A percentile compares a stretch with the other conserved stretches of the same genome.
phyloP scores from a whole-genome alignment of 2,888 invertebrate species.

The Furcula furcula region DNA sequence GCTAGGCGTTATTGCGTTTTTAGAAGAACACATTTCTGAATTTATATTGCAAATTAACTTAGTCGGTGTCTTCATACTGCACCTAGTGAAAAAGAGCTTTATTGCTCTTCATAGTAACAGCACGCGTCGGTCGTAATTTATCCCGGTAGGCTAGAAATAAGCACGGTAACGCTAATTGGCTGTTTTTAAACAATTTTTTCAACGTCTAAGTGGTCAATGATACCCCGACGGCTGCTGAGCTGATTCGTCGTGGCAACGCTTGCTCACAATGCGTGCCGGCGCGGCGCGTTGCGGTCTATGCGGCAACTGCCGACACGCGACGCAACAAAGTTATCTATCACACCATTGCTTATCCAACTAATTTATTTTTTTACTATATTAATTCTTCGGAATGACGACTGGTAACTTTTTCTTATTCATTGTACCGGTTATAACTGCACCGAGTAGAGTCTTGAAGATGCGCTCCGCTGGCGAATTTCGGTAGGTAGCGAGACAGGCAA shows the following conservation, averaged over 20 bases:
- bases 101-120: constrained; percentile 49
- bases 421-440: constrained; percentile 27
- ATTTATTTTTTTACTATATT: constrained; percentile 4
- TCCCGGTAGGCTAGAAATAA: constrained; percentile 44
- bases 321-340: constrained; percentile 27
- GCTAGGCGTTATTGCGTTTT: constrained; percentile 39
- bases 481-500: constrained; percentile 64
- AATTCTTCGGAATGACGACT: constrained; percentile 5
- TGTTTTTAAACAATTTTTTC: constrained; percentile 52
- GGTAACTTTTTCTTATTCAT: constrained; percentile 13
- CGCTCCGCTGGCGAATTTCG: constrained; percentile 69
- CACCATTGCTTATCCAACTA: constrained; percentile 26
- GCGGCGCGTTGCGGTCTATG: constrained; percentile 21
- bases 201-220: constrained; percentile 47
- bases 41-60: constrained; percentile 66
- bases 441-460: constrained; percentile 47
- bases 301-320: constrained; percentile 38
- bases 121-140: constrained; percentile 43
- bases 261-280: constrained; percentile 59
- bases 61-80: constrained; percentile 44
- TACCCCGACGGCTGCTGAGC: constrained; percentile 44
- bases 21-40: constrained; percentile 57
- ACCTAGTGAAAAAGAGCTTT: constrained; percentile 36
- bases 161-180: constrained; percentile 58
- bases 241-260: constrained; percentile 48